These are phyloP conservation scores for Cartodere bifasciata DNA, from an alignment of 2,888 invertebrate genomes.

Conservation along the genomic window DNA sequence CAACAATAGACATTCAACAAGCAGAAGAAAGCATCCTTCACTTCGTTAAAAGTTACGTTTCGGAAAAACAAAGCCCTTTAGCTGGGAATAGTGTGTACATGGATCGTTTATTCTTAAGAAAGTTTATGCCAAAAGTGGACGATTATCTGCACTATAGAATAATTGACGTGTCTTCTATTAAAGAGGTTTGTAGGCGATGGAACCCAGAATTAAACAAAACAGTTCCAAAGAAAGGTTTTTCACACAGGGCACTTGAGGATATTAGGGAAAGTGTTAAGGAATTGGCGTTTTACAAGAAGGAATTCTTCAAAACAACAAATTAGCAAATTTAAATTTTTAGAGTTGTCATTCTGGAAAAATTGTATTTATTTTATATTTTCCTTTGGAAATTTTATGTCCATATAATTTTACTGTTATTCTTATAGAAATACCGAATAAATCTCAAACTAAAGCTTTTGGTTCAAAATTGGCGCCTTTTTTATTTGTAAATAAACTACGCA, in stretches of 20 bases:
- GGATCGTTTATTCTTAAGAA: conserved; percentile 70
- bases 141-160: conserved; percentile 80
- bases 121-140: conserved; percentile 70
- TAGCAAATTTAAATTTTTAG: too few relatives aligned
- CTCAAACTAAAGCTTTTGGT: too few relatives aligned
- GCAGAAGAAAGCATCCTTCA: conserved; percentile 62
- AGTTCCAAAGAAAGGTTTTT: conserved; percentile 49
- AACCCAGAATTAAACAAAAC: conserved; percentile 44
- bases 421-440: background rate
- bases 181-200: conserved; percentile 76
- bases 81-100: conserved; percentile 83
- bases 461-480: too few relatives aligned
- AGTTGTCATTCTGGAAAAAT: too few relatives aligned
- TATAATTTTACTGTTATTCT: background rate
- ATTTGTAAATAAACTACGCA: too few relatives aligned
- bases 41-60: conserved; percentile 51
- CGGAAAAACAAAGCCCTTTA: conserved; percentile 52
- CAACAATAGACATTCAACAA: conserved; percentile 46
- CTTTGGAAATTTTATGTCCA: too few relatives aligned
- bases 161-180: conserved; percentile 84
- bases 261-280: conserved; percentile 78
- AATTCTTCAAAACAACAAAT: conserved; percentile 48
- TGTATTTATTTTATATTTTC: too few relatives aligned
- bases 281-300: conserved; percentile 60
- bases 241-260: conserved; percentile 68